These are phyloP conservation scores for Cheilosia pagana DNA, from an alignment of 2,888 invertebrate species.

Conservation along the genomic window DNA sequence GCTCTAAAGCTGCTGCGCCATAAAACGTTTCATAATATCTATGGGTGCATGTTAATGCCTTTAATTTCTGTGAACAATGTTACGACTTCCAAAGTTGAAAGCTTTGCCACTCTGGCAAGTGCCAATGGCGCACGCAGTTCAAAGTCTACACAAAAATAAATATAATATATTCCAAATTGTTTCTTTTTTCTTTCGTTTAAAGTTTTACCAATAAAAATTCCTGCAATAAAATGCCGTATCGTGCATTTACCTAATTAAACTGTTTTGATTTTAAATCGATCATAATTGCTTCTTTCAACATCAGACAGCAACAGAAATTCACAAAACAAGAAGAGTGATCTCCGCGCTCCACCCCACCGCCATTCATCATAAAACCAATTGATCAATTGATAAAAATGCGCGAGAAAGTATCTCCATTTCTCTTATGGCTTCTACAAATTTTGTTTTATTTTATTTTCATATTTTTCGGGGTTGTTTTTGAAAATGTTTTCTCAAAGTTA, in stretches of 20 bases:
- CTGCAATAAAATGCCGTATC: conserved; percentile 10
- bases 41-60: background rate
- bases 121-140: background rate
- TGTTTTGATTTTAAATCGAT: conserved; percentile 65
- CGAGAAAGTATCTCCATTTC: background rate
- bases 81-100: conserved; percentile 8
- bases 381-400: conserved; percentile 39
- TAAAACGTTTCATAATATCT: background rate
- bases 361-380: conserved; percentile 41
- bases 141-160: conserved; percentile 15
- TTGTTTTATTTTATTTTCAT: conserved; percentile 12
- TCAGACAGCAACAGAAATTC: conserved; percentile 3
- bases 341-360: background rate
- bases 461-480: conserved; percentile 19
- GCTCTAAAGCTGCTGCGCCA: background rate
- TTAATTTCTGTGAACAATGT: background rate
- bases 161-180: background rate
- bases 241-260: conserved; percentile 51
- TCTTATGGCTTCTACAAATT: conserved; percentile 31
- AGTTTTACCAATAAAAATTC: conserved; percentile 7
- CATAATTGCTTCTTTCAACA: conserved; percentile 57
- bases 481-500: conserved; percentile 20
- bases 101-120: background rate
- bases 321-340: conserved; percentile 1
- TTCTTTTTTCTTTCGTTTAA: background rate